Percentiles rank a stretch among this genome's conserved stretches.
Evolutionary conservation across 1,140 invertebrate genomes (phyloP).

Genomic region (Sycobia sp.): DNA sequence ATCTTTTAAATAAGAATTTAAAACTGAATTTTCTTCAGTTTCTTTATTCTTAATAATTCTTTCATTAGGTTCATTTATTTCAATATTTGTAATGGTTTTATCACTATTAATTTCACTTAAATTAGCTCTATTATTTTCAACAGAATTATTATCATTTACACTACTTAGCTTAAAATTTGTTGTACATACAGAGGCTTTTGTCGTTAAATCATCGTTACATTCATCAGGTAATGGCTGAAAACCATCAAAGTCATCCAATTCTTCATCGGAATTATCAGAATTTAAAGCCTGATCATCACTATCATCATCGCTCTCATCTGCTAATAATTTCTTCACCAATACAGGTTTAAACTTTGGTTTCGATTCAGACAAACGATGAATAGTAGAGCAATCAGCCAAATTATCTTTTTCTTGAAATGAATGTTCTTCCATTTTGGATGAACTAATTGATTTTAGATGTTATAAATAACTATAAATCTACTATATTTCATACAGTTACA

Average conservation of each 20-base stretch:
- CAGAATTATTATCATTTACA: not conserved
- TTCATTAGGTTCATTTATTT: not conserved
- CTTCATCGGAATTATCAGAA: conserved; percentile 36
- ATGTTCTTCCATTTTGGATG: conserved; percentile 40
- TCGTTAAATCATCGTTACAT: not conserved
- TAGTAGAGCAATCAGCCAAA: conserved; percentile 26
- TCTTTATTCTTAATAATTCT: conserved; percentile 8
- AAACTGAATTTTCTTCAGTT: conserved; percentile 10
- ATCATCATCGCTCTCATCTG: conserved; percentile 38
- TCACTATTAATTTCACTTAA: not conserved
- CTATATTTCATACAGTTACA: not conserved
- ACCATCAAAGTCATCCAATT: conserved; percentile 38
- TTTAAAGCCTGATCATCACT: conserved; percentile 39
- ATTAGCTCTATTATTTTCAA: not conserved
- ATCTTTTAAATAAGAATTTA: conserved; percentile 18
- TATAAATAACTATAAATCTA: not conserved
- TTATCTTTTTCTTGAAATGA: conserved; percentile 33
- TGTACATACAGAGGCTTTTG: not conserved
- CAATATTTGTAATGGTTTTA: not conserved
- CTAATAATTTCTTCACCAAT: conserved; percentile 44
- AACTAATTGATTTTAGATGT: not conserved
- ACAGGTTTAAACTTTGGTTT: conserved; percentile 47
- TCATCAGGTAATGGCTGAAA: conserved; percentile 31
- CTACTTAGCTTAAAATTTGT: conserved; percentile 3
- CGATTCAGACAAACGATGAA: conserved; percentile 31